phyloP scores from a whole-genome alignment of 2,113 vertebrate genomes.

The Argyrosomus japonicus region DNA sequence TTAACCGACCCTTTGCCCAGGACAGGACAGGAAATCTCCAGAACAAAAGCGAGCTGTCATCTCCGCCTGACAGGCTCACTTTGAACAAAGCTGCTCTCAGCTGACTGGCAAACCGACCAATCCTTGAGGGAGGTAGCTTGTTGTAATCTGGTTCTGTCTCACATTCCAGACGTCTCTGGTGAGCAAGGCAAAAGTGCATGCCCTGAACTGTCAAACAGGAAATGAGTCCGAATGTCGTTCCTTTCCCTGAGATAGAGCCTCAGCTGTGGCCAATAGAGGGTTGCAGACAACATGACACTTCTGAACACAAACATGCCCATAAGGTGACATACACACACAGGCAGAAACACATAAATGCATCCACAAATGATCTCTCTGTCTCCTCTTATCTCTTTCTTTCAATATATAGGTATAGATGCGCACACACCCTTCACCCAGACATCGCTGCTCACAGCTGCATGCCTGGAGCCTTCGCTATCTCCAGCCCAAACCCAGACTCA shows the following conservation, averaged over 20 bases:
- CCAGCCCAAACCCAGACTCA: conserved; percentile 63
- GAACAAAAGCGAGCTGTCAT: conserved; percentile 77
- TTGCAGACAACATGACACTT: conserved; percentile 25
- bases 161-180: conserved; percentile 64
- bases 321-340: neutral
- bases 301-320: conserved; percentile 38
- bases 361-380: conserved; percentile 26
- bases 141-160: conserved; percentile 68
- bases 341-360: conserved; percentile 14
- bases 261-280: conserved; percentile 53
- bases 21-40: conserved; percentile 71
- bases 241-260: conserved; percentile 54
- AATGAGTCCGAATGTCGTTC: conserved; percentile 68
- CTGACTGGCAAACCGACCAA: conserved; percentile 52
- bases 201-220: conserved; percentile 71
- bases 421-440: conserved; percentile 50
- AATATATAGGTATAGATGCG: conserved; percentile 23
- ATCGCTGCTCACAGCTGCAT: conserved; percentile 71
- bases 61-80: conserved; percentile 50
- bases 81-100: conserved; percentile 61
- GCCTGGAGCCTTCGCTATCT: conserved; percentile 61
- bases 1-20: conserved; percentile 64
- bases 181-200: conserved; percentile 42
- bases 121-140: conserved; percentile 50
- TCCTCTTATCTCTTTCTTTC: conserved; percentile 29